Evolutionary conservation across 2,113 vertebrate species (phyloP).

Genomic region (Sphyrna mokarran): DNA sequence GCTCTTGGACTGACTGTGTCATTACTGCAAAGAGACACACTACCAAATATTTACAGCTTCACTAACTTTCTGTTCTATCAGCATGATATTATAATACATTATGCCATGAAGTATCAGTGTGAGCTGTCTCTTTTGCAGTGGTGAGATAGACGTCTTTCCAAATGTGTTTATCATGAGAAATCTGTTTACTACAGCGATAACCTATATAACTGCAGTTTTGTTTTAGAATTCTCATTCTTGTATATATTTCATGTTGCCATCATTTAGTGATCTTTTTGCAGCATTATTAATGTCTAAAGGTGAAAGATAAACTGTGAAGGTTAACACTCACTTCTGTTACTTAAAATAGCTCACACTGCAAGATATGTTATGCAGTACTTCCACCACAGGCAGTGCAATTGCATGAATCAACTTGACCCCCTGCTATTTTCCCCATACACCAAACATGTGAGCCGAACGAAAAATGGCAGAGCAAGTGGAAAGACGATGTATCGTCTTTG

Average conservation of each 20-base stretch:
- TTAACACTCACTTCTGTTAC: neutral
- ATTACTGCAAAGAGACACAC: neutral
- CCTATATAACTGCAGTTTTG: neutral
- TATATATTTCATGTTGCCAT: neutral
- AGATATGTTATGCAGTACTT: neutral
- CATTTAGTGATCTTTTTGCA: neutral
- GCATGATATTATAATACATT: too few relatives aligned
- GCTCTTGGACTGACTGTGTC: neutral
- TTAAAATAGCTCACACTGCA: neutral
- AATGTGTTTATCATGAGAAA: neutral
- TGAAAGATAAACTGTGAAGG: neutral
- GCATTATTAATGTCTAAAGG: neutral
- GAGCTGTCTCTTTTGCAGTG: neutral
- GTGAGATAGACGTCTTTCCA: neutral
- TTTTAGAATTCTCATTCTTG: too few relatives aligned
- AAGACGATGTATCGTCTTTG: too few relatives aligned
- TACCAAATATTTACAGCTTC: neutral
- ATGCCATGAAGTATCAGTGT: neutral
- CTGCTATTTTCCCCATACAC: neutral
- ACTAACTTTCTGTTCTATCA: neutral
- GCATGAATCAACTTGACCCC: neutral
- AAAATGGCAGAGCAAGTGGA: too few relatives aligned
- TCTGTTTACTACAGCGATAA: neutral
- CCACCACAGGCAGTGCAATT: neutral
- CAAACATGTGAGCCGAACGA: too few relatives aligned